Conservation (phyloP, 2,888 invertebrate genomes). For the Tethea ocularis region DNA sequence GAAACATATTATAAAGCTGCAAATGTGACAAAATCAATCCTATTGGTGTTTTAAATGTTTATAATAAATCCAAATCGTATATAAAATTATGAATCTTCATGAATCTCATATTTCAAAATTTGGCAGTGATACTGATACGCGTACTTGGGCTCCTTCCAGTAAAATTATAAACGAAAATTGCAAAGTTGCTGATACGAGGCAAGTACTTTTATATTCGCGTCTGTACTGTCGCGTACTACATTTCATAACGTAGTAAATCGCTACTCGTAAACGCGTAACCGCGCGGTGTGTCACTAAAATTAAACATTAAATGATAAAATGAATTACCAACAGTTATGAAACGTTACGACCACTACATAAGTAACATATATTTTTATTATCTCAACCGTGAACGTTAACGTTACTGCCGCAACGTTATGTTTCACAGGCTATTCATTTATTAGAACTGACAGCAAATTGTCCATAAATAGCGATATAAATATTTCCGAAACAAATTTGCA, state of each 20-base stretch:
- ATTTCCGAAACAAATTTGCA: constrained; percentile 55
- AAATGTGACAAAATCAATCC: too few species aligned
- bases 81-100: too few species aligned
- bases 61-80: too few species aligned
- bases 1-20: too few species aligned
- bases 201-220: constrained; percentile 22
- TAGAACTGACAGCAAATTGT: constrained; percentile 62
- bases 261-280: constrained; percentile 51
- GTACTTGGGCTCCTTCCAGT: constrained; percentile 48
- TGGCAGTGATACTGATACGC: constrained; percentile 36
- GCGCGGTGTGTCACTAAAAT: constrained; percentile 61
- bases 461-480: constrained; percentile 57
- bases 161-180: constrained; percentile 49
- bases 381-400: constrained; percentile 47
- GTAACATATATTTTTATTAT: constrained; percentile 63
- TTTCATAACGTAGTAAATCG: constrained; percentile 60
- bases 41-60: too few species aligned
- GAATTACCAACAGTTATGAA: constrained; percentile 61
- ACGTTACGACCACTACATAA: constrained; percentile 55
- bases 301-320: constrained; percentile 70
- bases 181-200: constrained; percentile 23
- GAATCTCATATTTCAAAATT: constrained; percentile 25
- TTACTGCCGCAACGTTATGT: constrained; percentile 40
- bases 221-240: constrained; percentile 54
- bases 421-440: constrained; percentile 60